Percentiles rank a stretch among this genome's conserved stretches.
These are phyloP conservation scores for Rissa tridactyla DNA, from an alignment of 2,113 vertebrate genomes.

Conservation along the genomic window DNA sequence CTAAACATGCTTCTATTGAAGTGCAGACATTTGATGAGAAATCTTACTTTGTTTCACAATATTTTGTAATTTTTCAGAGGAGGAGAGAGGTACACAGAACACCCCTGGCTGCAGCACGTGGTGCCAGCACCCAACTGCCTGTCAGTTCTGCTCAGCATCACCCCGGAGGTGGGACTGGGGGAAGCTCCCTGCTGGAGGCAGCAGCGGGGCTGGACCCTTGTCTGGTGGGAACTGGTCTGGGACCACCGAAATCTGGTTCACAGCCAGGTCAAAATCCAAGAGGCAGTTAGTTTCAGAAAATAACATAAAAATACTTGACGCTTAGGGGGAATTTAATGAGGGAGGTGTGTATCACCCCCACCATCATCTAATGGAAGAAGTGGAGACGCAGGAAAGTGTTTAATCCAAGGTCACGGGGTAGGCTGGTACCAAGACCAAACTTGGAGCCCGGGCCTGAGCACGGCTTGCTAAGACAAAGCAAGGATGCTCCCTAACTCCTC, in stretches of 20 bases:
- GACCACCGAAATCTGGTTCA: background rate
- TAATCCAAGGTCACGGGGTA: background rate
- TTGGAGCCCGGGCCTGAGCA: background rate
- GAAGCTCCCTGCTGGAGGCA: background rate
- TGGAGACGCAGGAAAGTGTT: background rate
- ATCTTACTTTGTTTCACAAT: background rate
- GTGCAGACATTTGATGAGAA: background rate
- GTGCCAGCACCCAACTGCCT: background rate
- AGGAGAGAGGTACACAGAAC: background rate
- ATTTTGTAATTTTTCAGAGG: background rate
- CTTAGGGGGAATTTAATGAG: background rate
- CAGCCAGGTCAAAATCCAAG: background rate
- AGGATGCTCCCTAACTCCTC: background rate
- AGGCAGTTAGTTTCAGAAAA: background rate
- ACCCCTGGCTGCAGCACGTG: background rate
- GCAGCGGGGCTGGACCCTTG: rapidly evolving
- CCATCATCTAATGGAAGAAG: background rate
- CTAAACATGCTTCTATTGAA: background rate
- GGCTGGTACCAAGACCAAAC: background rate
- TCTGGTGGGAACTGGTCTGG: background rate
- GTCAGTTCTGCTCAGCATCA: background rate
- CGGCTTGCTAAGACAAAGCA: background rate
- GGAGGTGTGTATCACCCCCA: background rate
- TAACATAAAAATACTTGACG: background rate
- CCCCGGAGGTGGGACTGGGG: rapidly evolving